Base-by-base conservation (phyloP, 2,888 invertebrate species). In the Platycnemis pennipes region DNA sequence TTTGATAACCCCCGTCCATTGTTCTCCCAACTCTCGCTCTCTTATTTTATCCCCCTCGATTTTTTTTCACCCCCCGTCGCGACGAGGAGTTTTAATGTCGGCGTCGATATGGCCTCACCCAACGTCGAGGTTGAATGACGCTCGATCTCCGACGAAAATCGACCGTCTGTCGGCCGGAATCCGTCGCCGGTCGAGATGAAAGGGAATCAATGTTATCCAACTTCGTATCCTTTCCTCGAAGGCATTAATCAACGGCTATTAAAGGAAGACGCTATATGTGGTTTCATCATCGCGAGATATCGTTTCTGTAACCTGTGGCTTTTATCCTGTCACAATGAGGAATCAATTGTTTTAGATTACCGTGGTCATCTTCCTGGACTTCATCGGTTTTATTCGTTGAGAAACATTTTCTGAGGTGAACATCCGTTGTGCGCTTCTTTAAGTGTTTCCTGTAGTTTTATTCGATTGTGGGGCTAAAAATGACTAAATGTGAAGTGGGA, bases 1-100 rank as follows among this genome's bases (percentile, higher is more conserved):
- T 2, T 5, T 42, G 26, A 26, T 87, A 13, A 44, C 87, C 46
- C 45, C 22, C 53, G 37, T 26, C 56, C 56, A 37, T 88, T 42
- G 56, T 89, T 53, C 49, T 88, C 49, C 49, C 53, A 88, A 31
- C 88, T n/a, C 31, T 53, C 88, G 31, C 37, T n/a, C 46, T 46
- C 46, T 31, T 63, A 19, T 26, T 26, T 63, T 77, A 37, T 77
- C 37, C 11, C 4, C 77, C 37, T 37, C 37, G 77, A 0, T 37
- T 77, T 77, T 77, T 37, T 77, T 77, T 37, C 7, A 1, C 26
- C 63, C 11, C 1, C 13, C 77, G 26, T 77, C 77, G 37, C 13
- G 8, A 11, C 3, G 13, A 16, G 13, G 37, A 37, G 13, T 2
- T 16, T 77, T 77, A 22, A 16, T 77, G 77, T 37, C 77, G 26